Evolutionary conservation across 2,888 invertebrate species (phyloP).

Genomic region (Synergus itoensis): DNA sequence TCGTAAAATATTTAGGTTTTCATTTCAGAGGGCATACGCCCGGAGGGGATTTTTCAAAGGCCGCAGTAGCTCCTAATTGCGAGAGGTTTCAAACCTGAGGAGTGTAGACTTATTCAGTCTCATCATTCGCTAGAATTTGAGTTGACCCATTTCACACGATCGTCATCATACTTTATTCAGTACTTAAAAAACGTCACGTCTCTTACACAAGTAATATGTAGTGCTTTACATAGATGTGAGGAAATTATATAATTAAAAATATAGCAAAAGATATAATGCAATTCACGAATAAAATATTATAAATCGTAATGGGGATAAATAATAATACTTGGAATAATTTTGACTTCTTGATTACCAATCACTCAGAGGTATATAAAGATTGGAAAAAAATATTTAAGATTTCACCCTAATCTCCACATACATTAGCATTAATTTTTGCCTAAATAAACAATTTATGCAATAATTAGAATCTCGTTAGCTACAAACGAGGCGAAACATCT

Average conservation of each 20-base stretch:
- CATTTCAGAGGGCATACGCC: conserved; percentile 65
- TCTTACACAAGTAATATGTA: neutral
- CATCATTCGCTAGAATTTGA: conserved; percentile 40
- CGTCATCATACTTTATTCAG: conserved; percentile 34
- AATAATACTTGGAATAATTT: too few relatives aligned
- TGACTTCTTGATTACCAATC: too few relatives aligned
- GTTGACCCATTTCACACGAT: conserved; percentile 40
- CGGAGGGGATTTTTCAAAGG: conserved; percentile 54
- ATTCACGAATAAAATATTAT: neutral
- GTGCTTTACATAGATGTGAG: neutral
- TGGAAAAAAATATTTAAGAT: neutral
- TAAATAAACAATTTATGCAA: neutral
- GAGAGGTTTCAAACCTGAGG: conserved; percentile 41
- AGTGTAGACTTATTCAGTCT: conserved; percentile 27
- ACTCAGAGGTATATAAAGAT: too few relatives aligned
- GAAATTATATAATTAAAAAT: neutral
- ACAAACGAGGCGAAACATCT: conserved; percentile 43
- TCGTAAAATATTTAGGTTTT: conserved; percentile 70
- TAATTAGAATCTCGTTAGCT: conserved; percentile 61
- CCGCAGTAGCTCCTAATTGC: conserved; percentile 42
- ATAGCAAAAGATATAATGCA: neutral
- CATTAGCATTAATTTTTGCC: too few relatives aligned
- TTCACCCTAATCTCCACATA: too few relatives aligned
- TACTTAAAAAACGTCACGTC: conserved; percentile 14
- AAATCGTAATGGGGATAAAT: too few relatives aligned